These are phyloP conservation scores for Heliothis peltigera DNA, from an alignment of 2,888 invertebrate genomes.

Conservation along the genomic window DNA sequence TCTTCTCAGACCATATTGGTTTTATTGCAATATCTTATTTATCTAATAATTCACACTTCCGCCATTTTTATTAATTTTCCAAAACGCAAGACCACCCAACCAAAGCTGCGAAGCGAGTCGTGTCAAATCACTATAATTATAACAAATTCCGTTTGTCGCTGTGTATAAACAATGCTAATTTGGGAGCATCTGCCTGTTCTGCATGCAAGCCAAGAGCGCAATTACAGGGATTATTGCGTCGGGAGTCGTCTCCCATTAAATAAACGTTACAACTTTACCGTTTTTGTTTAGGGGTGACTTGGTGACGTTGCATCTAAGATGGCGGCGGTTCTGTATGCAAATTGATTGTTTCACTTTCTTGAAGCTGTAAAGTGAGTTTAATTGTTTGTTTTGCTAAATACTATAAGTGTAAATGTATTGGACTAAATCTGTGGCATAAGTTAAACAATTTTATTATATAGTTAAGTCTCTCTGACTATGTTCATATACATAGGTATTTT, in stretches of 20 bases:
- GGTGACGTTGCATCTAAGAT: conserved; percentile 61
- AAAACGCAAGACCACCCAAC: conserved; percentile 27
- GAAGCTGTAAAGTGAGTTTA: conserved; percentile 45
- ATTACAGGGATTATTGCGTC: conserved; percentile 84
- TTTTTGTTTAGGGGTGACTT: conserved; percentile 71
- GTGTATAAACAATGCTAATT: conserved; percentile 82
- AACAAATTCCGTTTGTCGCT: conserved; percentile 74
- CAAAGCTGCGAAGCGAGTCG: conserved; percentile 35
- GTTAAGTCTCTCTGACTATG: neutral
- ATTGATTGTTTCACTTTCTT: conserved; percentile 54
- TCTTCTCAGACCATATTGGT: too few species aligned
- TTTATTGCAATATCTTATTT: too few species aligned
- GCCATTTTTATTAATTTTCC: conserved; percentile 42
- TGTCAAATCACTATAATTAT: conserved; percentile 73
- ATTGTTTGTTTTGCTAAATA: conserved; percentile 47
- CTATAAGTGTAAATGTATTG: neutral
- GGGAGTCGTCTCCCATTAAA: conserved; percentile 81
- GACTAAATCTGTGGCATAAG: neutral
- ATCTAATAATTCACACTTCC: conserved; percentile 15
- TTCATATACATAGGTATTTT: too few species aligned
- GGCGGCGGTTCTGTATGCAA: conserved; percentile 54
- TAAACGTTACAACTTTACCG: conserved; percentile 79
- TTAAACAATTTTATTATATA: neutral
- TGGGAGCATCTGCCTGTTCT: conserved; percentile 82
- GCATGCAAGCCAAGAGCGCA: conserved; percentile 79